Conservation (phyloP, 2,888 invertebrate genomes). For the Apamea epomidion region DNA sequence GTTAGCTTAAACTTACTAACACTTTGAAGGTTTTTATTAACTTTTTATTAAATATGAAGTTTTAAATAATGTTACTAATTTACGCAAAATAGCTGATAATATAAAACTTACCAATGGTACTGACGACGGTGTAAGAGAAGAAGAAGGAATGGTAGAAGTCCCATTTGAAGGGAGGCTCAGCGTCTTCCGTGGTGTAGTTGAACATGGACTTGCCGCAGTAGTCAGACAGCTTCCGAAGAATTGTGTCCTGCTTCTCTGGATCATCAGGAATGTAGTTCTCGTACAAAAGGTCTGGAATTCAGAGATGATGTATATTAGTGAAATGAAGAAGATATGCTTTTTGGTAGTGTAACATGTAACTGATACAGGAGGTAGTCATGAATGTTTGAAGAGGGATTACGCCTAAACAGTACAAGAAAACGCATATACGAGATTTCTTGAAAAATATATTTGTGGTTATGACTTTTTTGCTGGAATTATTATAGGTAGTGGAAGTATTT, state of each 20-base stretch:
- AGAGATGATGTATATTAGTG: constrained; percentile 1
- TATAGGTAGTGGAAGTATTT: not conserved
- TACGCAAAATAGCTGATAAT: not conserved
- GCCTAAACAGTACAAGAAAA: not conserved
- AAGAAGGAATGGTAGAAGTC: constrained; percentile 97
- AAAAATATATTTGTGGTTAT: not conserved
- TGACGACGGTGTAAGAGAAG: constrained; percentile 97
- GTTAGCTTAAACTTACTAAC: not conserved
- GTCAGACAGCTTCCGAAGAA: constrained; percentile 91
- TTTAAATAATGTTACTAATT: not conserved
- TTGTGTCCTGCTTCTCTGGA: constrained; percentile 89
- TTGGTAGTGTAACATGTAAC: not conserved
- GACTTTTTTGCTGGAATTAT: not conserved
- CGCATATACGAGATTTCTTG: no score
- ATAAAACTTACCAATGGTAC: constrained; percentile 94
- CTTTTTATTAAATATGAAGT: not conserved
- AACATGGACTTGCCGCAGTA: constrained; percentile 95
- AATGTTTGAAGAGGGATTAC: not conserved
- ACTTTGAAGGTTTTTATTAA: not conserved
- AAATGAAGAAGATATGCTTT: not conserved
- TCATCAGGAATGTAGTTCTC: constrained; percentile 90
- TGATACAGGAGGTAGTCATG: not conserved
- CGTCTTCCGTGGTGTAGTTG: constrained; percentile 91
- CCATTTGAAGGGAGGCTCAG: constrained; percentile 93
- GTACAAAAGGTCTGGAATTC: constrained; percentile 91